These are phyloP conservation scores for Conger conger DNA, from an alignment of 2,113 vertebrate species.

Conservation along the genomic window DNA sequence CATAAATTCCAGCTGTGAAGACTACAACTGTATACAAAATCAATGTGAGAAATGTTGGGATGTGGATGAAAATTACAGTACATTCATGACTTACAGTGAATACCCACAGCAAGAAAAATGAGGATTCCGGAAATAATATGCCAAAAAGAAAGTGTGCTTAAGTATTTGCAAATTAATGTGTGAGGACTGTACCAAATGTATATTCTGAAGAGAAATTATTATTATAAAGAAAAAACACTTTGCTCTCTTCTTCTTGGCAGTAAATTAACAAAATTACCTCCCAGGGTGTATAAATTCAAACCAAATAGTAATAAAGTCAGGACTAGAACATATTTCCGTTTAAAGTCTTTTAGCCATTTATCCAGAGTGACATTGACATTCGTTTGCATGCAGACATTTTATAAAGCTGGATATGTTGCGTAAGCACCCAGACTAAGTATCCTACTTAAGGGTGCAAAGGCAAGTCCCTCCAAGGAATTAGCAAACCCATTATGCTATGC, in stretches of 20 bases:
- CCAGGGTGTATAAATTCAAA: neutral
- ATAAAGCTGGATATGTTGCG: no score
- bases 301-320: neutral
- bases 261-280: neutral
- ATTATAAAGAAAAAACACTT: neutral
- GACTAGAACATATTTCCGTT: neutral
- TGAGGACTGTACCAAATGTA: no score
- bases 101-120: neutral
- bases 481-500: no score
- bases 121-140: neutral
- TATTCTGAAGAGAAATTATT: no score
- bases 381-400: no score
- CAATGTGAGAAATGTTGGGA: neutral
- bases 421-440: no score
- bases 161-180: no score
- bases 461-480: no score
- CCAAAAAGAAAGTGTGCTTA: neutral
- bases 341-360: no score
- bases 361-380: no score
- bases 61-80: neutral
- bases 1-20: no score
- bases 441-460: no score
- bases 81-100: neutral
- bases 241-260: neutral
- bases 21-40: neutral